A percentile compares a stretch with the other conserved stretches of the same genome.
These are phyloP conservation scores for Echiichthys vipera DNA, from an alignment of 2,797 vertebrate species.

Conservation along the genomic window DNA sequence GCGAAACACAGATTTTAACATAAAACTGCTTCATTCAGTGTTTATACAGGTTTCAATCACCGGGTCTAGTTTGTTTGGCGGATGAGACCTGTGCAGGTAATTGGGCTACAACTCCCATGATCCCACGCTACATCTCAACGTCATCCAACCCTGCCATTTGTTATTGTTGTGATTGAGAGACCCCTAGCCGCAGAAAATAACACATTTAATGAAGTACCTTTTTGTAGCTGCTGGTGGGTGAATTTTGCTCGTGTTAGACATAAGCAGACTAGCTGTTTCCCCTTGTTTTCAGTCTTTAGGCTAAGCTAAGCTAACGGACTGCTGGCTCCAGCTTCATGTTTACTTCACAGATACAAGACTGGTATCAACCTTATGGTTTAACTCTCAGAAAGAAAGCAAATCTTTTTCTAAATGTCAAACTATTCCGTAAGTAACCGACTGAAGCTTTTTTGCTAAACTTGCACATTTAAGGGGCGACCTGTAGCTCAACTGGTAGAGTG, in stretches of 20 bases:
- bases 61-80: too few relatives aligned
- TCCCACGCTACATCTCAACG: too few relatives aligned
- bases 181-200: too few relatives aligned
- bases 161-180: too few relatives aligned
- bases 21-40: too few relatives aligned
- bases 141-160: too few relatives aligned
- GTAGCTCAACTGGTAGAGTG: too few relatives aligned
- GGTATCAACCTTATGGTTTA: neutral
- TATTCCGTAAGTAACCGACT: neutral
- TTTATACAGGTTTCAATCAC: too few relatives aligned
- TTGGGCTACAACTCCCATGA: too few relatives aligned
- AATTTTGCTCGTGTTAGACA: neutral
- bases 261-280: neutral
- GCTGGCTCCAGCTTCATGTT: neutral
- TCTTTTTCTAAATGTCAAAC: neutral
- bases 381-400: neutral
- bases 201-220: neutral
- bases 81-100: too few relatives aligned
- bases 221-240: neutral
- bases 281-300: neutral
- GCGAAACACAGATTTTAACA: too few relatives aligned
- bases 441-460: neutral
- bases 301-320: neutral
- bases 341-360: neutral
- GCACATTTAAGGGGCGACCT: too few relatives aligned